Evolutionary conservation across 2,113 vertebrate genomes (phyloP).

Genomic region (Mesembrinibis cayennensis): DNA sequence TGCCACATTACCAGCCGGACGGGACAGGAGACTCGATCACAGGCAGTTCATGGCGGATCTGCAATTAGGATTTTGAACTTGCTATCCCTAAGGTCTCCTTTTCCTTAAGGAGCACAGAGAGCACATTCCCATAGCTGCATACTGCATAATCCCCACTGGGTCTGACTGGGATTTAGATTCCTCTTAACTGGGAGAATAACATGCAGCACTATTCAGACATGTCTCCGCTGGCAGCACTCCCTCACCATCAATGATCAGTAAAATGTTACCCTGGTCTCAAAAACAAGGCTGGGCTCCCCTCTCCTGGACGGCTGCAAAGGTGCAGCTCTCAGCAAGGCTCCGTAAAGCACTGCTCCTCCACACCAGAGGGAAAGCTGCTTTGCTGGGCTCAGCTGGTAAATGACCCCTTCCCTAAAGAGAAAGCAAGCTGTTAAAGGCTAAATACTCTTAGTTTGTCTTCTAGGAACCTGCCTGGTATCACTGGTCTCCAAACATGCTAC

Average conservation of each 20-base stretch:
- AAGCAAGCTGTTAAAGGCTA: background rate
- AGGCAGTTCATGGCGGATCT: background rate
- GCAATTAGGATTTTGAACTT: background rate
- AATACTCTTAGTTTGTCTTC: background rate
- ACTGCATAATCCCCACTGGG: background rate
- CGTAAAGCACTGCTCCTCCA: background rate
- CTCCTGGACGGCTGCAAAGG: conserved; percentile 49
- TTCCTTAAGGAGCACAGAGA: background rate
- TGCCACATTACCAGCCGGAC: background rate
- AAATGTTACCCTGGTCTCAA: background rate
- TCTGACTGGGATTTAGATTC: background rate
- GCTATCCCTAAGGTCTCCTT: background rate
- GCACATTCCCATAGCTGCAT: background rate
- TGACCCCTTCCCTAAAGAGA: background rate
- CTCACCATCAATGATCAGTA: background rate
- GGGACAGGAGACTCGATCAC: background rate
- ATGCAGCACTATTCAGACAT: background rate
- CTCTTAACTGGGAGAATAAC: background rate
- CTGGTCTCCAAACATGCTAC: background rate
- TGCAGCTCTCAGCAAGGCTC: conserved; percentile 9
- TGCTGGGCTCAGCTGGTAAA: background rate
- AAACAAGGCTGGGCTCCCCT: conserved; percentile 46
- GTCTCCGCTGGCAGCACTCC: background rate
- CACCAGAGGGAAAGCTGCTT: background rate
- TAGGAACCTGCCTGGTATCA: background rate